Base-by-base conservation (phyloP, 2,113 vertebrate species). In the Orientallactaga bullata region DNA sequence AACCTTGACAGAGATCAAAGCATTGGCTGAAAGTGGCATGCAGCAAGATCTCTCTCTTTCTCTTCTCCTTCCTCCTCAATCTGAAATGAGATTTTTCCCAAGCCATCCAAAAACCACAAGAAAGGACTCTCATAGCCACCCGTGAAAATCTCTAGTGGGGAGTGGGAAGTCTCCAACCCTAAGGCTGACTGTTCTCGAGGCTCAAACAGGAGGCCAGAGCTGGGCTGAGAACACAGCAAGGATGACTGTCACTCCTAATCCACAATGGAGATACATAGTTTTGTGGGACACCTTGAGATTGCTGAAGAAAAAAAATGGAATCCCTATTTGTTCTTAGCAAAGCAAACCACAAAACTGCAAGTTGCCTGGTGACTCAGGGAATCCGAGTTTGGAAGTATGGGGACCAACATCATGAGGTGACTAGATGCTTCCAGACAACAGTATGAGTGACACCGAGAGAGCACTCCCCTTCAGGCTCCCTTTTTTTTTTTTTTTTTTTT, bases 1-100 rank as follows among this genome's bases (percentile, higher is more conserved):
- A 88, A 81, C 82, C 32, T 85, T 80, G 55, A 92, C 32, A 84
- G 37, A n/a, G 42, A 58, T 63, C 58, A 80, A 37, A 91, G n/a
- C 13, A n/a, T 8, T 18, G 16, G 61, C 21, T 88, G 71, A 85
- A 87, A 93, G 61, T 1, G 58, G 80, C 39, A 55, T 10, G 74
- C 30, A 60, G 55, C 20, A 68, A 81, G 35, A 83, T 39, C 26
- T 69, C 26, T 73, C 68, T 35, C 30, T 66, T 10, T 55, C n/a
- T 72, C 30, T 47, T 80, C 35, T 84, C 42, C 82, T 69, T 55
- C 11, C 8, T 12, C 51, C 15, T 81, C 65, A 24, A 74, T 73
- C 74, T 74, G 51, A 92, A 72, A 76, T 83, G 81, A 91, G 30
- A 4, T 55, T 7, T 51, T 76, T 63, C 47, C 58, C 85, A 82